Conservation (phyloP, 1,140 invertebrate species). For the Drosophila sulfurigaster region DNA sequence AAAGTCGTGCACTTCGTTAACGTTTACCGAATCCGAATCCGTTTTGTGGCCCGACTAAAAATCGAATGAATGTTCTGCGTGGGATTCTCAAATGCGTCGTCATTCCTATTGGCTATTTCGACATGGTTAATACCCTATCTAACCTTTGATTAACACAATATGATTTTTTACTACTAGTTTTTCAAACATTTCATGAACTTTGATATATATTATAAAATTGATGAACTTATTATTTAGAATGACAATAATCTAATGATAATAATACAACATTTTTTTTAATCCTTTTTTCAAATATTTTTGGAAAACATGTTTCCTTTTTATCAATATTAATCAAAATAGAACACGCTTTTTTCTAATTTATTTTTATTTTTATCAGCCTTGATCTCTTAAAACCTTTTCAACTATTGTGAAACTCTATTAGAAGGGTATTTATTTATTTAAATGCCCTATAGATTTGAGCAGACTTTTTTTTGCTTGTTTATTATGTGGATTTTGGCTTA, state of each 20-base stretch:
- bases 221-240: too few species aligned
- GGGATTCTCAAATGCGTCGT: constrained; percentile 73
- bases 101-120: constrained; percentile 13
- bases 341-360: too few species aligned
- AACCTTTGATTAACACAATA: neutral
- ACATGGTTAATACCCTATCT: constrained; percentile 24
- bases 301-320: too few species aligned
- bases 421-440: neutral
- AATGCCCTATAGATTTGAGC: neutral
- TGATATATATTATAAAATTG: too few species aligned
- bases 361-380: too few species aligned
- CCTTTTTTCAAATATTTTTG: too few species aligned
- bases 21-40: constrained; percentile 61
- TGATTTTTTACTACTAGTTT: neutral
- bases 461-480: constrained; percentile 37
- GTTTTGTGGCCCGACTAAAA: constrained; percentile 46
- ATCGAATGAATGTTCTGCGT: constrained; percentile 69
- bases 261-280: too few species aligned
- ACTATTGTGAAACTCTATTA: too few species aligned
- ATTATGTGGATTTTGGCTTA: constrained; percentile 62
- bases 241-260: too few species aligned
- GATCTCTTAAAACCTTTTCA: too few species aligned
- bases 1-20: constrained; percentile 81
- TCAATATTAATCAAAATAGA: too few species aligned
- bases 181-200: too few species aligned